phyloP scores from a whole-genome alignment of 1,140 invertebrate species.

The Popillia japonica region DNA sequence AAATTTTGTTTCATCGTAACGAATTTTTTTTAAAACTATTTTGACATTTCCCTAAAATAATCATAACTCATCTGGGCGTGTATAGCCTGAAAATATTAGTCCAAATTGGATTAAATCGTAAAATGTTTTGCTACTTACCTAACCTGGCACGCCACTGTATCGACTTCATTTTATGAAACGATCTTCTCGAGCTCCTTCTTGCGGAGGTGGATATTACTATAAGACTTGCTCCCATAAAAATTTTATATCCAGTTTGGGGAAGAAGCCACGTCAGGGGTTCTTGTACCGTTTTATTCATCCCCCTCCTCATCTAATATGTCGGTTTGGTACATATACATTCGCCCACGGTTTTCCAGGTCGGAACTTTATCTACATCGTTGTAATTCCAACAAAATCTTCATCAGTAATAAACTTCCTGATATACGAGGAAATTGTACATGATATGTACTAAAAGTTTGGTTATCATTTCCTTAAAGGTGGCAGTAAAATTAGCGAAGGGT shows the following conservation, averaged over 20 bases:
- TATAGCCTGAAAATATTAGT: not conserved
- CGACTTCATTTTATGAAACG: not conserved
- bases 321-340: not conserved
- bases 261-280: not conserved
- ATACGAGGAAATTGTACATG: not conserved
- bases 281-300: not conserved
- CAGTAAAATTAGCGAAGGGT: too few species aligned
- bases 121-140: not conserved
- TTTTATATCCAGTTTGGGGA: not conserved
- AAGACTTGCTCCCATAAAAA: not conserved
- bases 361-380: not conserved
- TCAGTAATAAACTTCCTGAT: not conserved
- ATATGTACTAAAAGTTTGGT: too few species aligned
- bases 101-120: not conserved
- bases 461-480: too few species aligned
- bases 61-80: not conserved
- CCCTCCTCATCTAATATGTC: not conserved
- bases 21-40: not conserved
- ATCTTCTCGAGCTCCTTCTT: not conserved
- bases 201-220: slow-evolving; percentile 16
- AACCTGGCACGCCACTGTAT: not conserved
- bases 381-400: not conserved
- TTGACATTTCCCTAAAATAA: not conserved
- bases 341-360: slow-evolving; percentile 24
- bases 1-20: not conserved